Evolutionary conservation across 35 echinoderm and acorn worm species (phyloP), one percentile per base, ranked within the genome.

Genomic region (Ptychodera flava): DNA sequence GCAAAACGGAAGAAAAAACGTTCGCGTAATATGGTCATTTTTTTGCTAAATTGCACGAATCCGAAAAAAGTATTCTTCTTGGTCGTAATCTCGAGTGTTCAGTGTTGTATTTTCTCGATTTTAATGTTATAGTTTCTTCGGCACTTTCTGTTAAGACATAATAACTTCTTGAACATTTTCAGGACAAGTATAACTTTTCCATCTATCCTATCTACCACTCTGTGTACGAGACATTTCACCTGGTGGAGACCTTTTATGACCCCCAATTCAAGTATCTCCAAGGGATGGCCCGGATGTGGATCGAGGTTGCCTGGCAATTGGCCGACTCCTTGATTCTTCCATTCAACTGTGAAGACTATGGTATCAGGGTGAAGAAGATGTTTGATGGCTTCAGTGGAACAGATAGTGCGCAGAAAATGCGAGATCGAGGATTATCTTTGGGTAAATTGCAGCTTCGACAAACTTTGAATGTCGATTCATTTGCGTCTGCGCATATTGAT

Each of bases 271-370:
- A 85, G 37, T 79, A 87, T 33, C 85, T 87, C 32, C 79, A 84
- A 16, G 80, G 79, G 29, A 35, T 87, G 31, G 90, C 78, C 33
- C 85, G 90, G 27, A 88, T 99, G 16, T 99, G 96, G 90, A 84
- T 35, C 14, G 96, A 99, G 79, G 35, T 99, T 1, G 84, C 96
- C 15, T 75, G 92, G n/a, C 77, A 85, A 28, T 83, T 99, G 1
- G 96, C 96, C 0, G 96, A 99, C 81, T 79, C 85, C 29, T 82
- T 94, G 28, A 99, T 99, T 45, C n/a, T 99, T 31, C 96, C 96
- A 0, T 36, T 99, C 22, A 80, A 94, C 36, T 84, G 80, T 31
- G 35, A 34, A 15, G 90, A 93, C 34, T 94, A 91, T 35, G 94
- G 91, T 16, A 78, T 77, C 14, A 37, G 81, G 1, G 91, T 37